Base-by-base conservation (phyloP, 35 echinoderm and acorn worm genomes). In the Apostichopus parvimensis region DNA sequence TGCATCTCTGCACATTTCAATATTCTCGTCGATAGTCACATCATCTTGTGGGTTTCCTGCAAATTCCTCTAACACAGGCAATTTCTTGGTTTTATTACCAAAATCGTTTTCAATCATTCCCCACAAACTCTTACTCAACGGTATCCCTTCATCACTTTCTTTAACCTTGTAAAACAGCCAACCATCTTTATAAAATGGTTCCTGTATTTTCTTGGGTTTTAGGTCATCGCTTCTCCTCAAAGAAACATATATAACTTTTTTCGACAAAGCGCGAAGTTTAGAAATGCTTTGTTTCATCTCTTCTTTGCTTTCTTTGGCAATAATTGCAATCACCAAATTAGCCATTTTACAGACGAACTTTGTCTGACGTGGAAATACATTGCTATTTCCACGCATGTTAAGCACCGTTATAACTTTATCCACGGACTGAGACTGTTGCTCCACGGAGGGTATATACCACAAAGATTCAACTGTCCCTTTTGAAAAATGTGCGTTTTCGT, bases 401-500 rank as follows among this genome's bases (percentile, higher is more conserved):
- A 88, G 21, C 9, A 88, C 10, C 21, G 57, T 88, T 12, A 72
- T 45, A 5, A 21, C 14, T 12, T 52, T 14, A 72, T 65, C 28
- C 11, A 72, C 28, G 58, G 57, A 66, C 72, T 72, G 21, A 45
- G 79, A 24, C n/a, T 88, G 28, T 72, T 66, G 12, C 2, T 88
- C 62, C 6, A 15, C 13, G 22, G 68, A 54, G 24, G 86, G 86
- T 5, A 64, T 21, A 52, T 72, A 88, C 86, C 86, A 88, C 6
- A 88, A 24, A 65, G 22, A 18, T 72, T 88, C 86, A 34, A 88
- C 9, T 45, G 86, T 88, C 21, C 86, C 86, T 75, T 88, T 88
- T 9, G 86, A 24, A n/a, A 72, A 88, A 72, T 6, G 21, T 23
- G 28, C 86, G 17, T 88, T 64, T 66, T 52, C 2, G 28, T 28